Conservation (phyloP, 2,113 vertebrate genomes). For the Ancistrus triradiatus region DNA sequence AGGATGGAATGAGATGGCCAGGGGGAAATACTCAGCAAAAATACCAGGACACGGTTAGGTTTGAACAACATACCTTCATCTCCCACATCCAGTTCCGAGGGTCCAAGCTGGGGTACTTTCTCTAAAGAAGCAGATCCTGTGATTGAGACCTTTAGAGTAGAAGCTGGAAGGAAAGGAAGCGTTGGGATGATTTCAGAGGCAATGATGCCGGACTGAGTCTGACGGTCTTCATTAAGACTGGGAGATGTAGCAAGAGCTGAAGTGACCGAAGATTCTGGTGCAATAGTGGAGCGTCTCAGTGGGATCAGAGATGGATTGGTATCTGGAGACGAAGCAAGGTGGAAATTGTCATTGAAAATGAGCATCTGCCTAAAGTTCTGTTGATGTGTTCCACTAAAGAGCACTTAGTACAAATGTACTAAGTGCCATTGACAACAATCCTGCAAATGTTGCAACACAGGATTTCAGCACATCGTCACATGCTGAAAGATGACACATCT, state of each 20-base stretch:
- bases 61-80: constrained; percentile 58
- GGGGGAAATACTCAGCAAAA: neutral
- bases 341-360: too few species aligned
- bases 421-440: too few species aligned
- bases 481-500: constrained; percentile 5
- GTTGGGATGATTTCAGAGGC: neutral
- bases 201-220: constrained; percentile 11
- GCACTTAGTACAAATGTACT: too few species aligned
- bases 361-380: too few species aligned
- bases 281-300: constrained; percentile 2
- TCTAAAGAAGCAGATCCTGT: constrained; percentile 40
- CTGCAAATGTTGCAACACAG: neutral
- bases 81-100: constrained; percentile 65
- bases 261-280: constrained; percentile 14
- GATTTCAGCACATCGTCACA: constrained; percentile 16
- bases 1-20: neutral
- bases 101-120: constrained; percentile 50
- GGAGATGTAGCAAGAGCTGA: constrained; percentile 10
- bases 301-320: neutral
- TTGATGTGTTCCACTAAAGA: too few species aligned
- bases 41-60: neutral
- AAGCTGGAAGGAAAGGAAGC: constrained; percentile 2
- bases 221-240: constrained; percentile 27
- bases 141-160: constrained; percentile 7
- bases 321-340: neutral